Conservation (phyloP, 2,888 invertebrate species). For the Agelastica alni region DNA sequence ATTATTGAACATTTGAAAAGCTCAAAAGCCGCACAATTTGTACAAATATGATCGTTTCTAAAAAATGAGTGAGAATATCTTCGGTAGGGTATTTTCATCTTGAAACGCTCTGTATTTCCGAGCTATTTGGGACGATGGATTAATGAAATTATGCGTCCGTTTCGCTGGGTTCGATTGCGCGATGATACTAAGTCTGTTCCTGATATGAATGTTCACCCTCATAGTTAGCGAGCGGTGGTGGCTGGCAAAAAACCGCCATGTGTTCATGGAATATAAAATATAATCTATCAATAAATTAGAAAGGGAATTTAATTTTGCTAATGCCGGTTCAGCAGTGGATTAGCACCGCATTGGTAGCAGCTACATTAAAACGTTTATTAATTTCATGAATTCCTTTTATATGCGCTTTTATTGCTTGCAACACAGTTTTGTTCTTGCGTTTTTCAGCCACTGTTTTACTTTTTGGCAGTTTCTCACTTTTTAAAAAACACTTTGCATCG, state of each 20-base stretch:
- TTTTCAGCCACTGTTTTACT: constrained; percentile 2
- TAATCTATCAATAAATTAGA: constrained; percentile 50
- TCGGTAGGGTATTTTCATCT: no score
- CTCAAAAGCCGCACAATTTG: no score
- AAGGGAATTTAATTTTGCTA: constrained; percentile 49
- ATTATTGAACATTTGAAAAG: no score
- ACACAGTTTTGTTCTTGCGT: constrained; percentile 36
- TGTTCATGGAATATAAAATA: constrained; percentile 47
- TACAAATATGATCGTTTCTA: no score
- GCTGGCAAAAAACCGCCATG: constrained; percentile 43
- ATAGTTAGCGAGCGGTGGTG: constrained; percentile 3
- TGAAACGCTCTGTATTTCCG: no score
- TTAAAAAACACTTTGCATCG: no score
- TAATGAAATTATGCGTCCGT: no score
- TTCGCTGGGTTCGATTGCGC: no score
- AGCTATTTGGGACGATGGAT: no score
- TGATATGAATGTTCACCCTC: neutral
- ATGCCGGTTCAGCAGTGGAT: constrained; percentile 47
- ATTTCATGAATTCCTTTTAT: constrained; percentile 52
- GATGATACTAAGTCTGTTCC: neutral
- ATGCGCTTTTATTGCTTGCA: constrained; percentile 43
- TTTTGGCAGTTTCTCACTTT: constrained; percentile 6
- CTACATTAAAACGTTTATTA: constrained; percentile 51
- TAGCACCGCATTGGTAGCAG: constrained; percentile 46
- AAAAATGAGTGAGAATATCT: no score